These are phyloP conservation scores for Galerucella pusilla DNA, from an alignment of 2,888 invertebrate genomes.

Conservation along the genomic window DNA sequence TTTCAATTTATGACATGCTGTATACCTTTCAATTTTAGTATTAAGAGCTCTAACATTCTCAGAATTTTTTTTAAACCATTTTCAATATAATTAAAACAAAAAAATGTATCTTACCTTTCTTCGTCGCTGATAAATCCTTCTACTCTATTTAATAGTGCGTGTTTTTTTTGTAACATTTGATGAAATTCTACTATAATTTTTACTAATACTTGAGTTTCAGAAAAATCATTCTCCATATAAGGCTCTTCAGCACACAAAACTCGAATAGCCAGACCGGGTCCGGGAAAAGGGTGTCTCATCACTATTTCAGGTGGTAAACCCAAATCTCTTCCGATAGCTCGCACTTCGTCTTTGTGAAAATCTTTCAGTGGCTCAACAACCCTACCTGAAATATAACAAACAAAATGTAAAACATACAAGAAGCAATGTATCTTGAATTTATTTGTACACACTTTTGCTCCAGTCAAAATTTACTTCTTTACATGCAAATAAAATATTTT, in stretches of 20 bases:
- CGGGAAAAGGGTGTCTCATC: conserved; percentile 97
- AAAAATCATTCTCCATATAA: conserved; percentile 93
- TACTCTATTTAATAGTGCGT: conserved; percentile 89
- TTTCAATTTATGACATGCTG: no score
- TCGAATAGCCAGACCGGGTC: conserved; percentile 97
- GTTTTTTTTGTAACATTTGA: conserved; percentile 91
- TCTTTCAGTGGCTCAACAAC: conserved; percentile 98
- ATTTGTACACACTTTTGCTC: no score
- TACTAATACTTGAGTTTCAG: conserved; percentile 94
- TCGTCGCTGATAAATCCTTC: conserved; percentile 81
- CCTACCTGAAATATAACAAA: conserved; percentile 66
- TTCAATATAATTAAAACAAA: no score
- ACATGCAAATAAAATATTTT: not conserved
- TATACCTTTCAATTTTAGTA: no score
- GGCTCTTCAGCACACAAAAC: conserved; percentile 96
- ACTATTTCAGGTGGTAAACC: conserved; percentile 89
- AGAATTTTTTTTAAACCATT: no score
- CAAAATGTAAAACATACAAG: not conserved
- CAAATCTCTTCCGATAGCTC: conserved; percentile 88
- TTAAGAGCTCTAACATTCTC: no score
- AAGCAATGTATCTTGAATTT: no score
- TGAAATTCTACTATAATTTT: conserved; percentile 95
- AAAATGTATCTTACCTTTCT: conserved; percentile 67
- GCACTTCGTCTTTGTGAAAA: conserved; percentile 98
- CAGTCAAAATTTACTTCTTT: no score